Evolutionary conservation across 2,888 invertebrate species (phyloP).

Genomic region (Temnothorax ravouxi): DNA sequence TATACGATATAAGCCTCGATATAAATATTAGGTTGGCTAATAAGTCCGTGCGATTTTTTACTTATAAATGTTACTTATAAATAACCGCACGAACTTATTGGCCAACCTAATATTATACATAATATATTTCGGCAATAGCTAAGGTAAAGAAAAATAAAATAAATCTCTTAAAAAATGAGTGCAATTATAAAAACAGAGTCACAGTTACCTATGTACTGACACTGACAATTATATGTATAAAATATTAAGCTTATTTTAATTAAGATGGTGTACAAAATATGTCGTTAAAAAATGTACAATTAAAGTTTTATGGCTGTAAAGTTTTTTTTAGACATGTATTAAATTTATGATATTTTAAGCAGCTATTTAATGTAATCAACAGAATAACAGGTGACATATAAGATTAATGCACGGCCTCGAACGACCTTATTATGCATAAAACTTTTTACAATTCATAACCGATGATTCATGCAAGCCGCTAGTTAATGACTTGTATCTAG

Average conservation of each 20-base stretch:
- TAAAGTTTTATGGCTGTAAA: not conserved
- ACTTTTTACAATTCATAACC: not conserved
- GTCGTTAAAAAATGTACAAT: not conserved
- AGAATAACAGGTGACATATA: not conserved
- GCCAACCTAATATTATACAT: no score
- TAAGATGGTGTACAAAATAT: not conserved
- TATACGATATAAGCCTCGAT: no score
- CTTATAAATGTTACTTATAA: no score
- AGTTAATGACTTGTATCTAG: not conserved
- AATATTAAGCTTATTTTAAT: not conserved
- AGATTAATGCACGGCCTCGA: not conserved
- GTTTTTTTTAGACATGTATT: not conserved
- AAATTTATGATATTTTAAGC: not conserved
- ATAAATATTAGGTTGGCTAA: no score
- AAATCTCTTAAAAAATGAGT: not conserved
- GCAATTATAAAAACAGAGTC: not conserved
- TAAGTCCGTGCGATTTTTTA: no score
- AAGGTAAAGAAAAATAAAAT: not conserved
- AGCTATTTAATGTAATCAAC: not conserved
- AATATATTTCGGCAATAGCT: not conserved
- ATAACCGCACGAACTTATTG: no score
- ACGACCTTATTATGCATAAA: not conserved
- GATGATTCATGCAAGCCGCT: not conserved
- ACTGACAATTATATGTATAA: slow-evolving; percentile 1
- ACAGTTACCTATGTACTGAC: not conserved